Conservation (phyloP, 2,888 invertebrate genomes). For the Meiosimyza platycephala region DNA sequence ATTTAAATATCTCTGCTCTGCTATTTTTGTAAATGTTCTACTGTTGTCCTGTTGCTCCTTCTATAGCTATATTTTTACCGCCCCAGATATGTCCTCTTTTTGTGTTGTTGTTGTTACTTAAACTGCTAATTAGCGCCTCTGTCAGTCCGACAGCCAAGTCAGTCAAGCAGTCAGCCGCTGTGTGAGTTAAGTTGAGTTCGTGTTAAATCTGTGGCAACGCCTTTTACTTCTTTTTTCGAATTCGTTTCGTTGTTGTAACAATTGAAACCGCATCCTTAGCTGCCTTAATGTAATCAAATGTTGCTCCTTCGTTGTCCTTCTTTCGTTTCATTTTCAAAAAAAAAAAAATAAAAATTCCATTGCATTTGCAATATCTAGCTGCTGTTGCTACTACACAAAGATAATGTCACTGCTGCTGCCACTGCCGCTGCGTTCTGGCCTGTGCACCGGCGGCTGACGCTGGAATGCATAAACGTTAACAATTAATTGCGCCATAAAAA, state of each 20-base stretch:
- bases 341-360: background rate
- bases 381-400: constrained; percentile 54
- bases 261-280: constrained; percentile 40
- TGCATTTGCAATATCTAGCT: background rate
- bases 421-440: constrained; percentile 54
- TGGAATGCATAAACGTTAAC: constrained; percentile 66
- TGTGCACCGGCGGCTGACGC: constrained; percentile 60
- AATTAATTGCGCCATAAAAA: constrained; percentile 66
- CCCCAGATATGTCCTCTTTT: background rate
- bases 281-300: constrained; percentile 1
- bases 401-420: constrained; percentile 56
- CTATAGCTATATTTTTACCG: background rate
- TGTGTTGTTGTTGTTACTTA: constrained; percentile 1
- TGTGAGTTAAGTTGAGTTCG: constrained; percentile 11
- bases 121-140: constrained; percentile 25
- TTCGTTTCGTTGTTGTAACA: constrained; percentile 24
- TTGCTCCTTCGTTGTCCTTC: constrained; percentile 7
- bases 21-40: background rate
- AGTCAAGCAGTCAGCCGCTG: constrained; percentile 12
- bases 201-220: no score
- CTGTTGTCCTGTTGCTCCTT: background rate
- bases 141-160: constrained; percentile 15
- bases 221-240: no score
- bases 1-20: background rate
- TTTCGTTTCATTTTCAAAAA: background rate